A percentile compares a stretch with the other conserved stretches of the same genome.
These are phyloP conservation scores for Brachypalpus laphriformis DNA, from an alignment of 2,888 invertebrate genomes.

Conservation along the genomic window DNA sequence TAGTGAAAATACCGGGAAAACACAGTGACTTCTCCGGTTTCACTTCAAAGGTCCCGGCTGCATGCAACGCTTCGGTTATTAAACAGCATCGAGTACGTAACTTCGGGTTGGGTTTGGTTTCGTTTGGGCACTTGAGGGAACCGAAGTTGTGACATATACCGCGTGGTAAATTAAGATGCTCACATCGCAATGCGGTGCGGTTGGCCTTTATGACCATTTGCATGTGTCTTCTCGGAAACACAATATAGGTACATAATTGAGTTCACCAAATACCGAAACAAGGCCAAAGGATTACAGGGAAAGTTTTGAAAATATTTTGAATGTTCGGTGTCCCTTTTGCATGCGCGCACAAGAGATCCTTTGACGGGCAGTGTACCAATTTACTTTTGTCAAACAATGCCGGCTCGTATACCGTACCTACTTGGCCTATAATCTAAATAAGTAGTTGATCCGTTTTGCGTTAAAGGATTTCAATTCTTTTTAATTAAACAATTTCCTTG, in stretches of 20 bases:
- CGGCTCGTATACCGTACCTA: constrained; percentile 53
- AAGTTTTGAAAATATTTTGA: constrained; percentile 69
- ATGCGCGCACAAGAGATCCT: constrained; percentile 15
- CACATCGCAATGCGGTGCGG: constrained; percentile 12
- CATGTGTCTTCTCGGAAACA: constrained; percentile 43
- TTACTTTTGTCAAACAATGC: constrained; percentile 47
- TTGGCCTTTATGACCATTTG: constrained; percentile 45
- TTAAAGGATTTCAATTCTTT: constrained; percentile 74
- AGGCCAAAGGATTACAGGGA: constrained; percentile 55
- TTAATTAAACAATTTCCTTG: constrained; percentile 69
- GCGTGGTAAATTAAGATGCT: constrained; percentile 56
- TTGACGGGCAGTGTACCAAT: constrained; percentile 52
- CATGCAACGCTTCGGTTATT: constrained; percentile 27
- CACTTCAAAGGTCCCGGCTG: constrained; percentile 73
- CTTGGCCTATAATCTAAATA: constrained; percentile 65
- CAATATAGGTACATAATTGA: constrained; percentile 24
- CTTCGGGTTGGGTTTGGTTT: constrained; percentile 20
- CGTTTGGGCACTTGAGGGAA: constrained; percentile 42
- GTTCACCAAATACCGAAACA: constrained; percentile 20
- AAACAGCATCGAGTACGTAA: constrained; percentile 1
- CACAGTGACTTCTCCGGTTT: constrained; percentile 71
- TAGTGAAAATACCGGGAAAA: constrained; percentile 73
- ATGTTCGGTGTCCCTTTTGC: constrained; percentile 56
- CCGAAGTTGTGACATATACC: constrained; percentile 68
- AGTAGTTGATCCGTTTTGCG: constrained; percentile 72